Evolutionary conservation across 2,888 invertebrate species (phyloP).

Genomic region (Smittia sp.): DNA sequence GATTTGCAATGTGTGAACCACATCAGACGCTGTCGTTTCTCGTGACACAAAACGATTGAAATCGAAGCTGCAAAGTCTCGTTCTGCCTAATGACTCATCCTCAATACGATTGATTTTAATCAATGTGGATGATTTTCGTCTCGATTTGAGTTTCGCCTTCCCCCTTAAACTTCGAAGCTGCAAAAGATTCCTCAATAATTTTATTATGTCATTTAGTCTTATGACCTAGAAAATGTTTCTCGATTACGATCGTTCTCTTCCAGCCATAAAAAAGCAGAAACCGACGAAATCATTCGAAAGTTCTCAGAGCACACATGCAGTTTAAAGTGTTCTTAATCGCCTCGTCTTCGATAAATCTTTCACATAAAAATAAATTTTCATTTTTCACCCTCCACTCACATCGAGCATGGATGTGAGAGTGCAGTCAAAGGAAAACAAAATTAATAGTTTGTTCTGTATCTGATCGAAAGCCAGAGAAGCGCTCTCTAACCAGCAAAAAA

Average conservation of each 20-base stretch:
- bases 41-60: not conserved
- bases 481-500: not conserved
- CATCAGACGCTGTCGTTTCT: no score
- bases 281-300: not conserved
- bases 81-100: not conserved
- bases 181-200: conserved; percentile 4
- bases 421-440: conserved; percentile 39
- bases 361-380: conserved; percentile 5
- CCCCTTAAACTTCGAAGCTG: not conserved
- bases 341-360: conserved; percentile 26
- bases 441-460: conserved; percentile 40
- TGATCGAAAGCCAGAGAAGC: conserved; percentile 16
- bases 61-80: not conserved
- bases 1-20: no score
- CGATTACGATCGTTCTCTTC: not conserved
- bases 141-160: not conserved
- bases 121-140: not conserved
- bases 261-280: not conserved
- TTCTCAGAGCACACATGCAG: not conserved
- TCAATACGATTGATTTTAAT: conserved; percentile 4
- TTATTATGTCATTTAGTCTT: not conserved
- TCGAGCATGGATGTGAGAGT: conserved; percentile 16
- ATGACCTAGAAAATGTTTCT: not conserved
- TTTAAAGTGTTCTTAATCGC: conserved; percentile 30
- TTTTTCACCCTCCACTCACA: not conserved